Conservation (phyloP, 2,888 invertebrate genomes). For the Cheilosia variabilis region DNA sequence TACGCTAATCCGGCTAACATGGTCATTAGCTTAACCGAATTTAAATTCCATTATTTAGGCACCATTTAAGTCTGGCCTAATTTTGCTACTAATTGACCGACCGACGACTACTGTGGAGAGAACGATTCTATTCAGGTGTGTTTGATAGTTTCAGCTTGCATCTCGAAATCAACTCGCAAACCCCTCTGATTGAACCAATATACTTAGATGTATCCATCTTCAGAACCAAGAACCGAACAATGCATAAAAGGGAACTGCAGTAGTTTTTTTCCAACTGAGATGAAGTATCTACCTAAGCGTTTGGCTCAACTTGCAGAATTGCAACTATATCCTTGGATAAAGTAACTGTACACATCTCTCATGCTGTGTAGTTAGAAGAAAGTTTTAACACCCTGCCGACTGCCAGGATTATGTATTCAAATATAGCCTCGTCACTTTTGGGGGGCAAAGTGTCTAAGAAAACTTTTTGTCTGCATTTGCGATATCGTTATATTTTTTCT, state of each 20-base stretch:
- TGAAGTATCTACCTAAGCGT: slow-evolving; percentile 1
- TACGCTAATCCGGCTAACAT: slow-evolving; percentile 31
- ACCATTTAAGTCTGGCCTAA: slow-evolving; percentile 23
- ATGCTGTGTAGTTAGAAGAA: slow-evolving; percentile 1
- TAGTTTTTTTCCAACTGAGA: neutral
- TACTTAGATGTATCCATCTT: too few relatives aligned
- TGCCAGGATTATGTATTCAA: slow-evolving; percentile 66
- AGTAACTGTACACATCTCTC: slow-evolving; percentile 21
- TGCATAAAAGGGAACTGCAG: neutral
- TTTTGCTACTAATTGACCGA: slow-evolving; percentile 8
- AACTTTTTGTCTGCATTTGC: slow-evolving; percentile 40
- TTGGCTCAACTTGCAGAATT: slow-evolving; percentile 37
- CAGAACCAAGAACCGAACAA: too few relatives aligned
- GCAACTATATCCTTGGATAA: slow-evolving; percentile 17
- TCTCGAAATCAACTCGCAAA: too few relatives aligned
- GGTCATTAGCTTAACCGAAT: slow-evolving; percentile 45
- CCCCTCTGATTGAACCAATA: too few relatives aligned
- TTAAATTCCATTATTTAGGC: slow-evolving; percentile 41
- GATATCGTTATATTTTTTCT: neutral
- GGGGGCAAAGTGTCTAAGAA: slow-evolving; percentile 41
- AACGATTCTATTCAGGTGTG: too few relatives aligned
- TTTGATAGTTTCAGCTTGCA: too few relatives aligned
- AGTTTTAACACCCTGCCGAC: slow-evolving; percentile 48
- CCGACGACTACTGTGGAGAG: neutral
- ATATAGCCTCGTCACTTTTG: slow-evolving; percentile 61